These are phyloP conservation scores for Auanema freiburgensis DNA, from an alignment of 2,888 invertebrate genomes.

Conservation along the genomic window DNA sequence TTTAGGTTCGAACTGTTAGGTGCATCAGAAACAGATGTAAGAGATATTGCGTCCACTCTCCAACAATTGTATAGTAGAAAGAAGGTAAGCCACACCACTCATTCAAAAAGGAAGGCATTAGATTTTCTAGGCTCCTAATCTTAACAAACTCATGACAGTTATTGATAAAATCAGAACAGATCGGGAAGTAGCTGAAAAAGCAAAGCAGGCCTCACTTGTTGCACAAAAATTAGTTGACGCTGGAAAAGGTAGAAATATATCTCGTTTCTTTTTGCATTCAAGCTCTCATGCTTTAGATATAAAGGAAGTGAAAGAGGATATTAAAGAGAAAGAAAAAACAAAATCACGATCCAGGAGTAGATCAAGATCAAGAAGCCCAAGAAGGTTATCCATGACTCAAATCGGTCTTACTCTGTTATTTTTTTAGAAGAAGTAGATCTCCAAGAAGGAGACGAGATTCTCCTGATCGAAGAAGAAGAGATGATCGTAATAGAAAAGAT, in stretches of 20 bases:
- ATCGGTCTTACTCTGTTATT: too few relatives aligned
- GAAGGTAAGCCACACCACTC: slow-evolving; percentile 41
- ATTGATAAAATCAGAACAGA: slow-evolving; percentile 29
- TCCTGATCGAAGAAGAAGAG: slow-evolving; percentile 23
- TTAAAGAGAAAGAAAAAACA: too few relatives aligned
- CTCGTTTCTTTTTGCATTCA: slow-evolving; percentile 2
- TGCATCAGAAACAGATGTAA: slow-evolving; percentile 53
- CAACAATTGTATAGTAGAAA: slow-evolving; percentile 47
- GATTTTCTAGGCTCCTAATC: slow-evolving; percentile 28
- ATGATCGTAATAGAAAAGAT: slow-evolving; percentile 15
- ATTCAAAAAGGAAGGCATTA: too few relatives aligned
- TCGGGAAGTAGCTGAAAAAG: slow-evolving; percentile 19
- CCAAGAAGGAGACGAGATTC: slow-evolving; percentile 15
- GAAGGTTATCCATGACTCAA: background rate
- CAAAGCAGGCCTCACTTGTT: slow-evolving; percentile 29
- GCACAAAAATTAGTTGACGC: slow-evolving; percentile 31
- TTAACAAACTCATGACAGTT: slow-evolving; percentile 31
- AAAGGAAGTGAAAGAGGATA: too few relatives aligned
- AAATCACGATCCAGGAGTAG: background rate
- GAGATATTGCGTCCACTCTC: slow-evolving; percentile 48
- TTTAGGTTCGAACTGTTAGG: slow-evolving; percentile 57
- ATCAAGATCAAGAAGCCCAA: background rate
- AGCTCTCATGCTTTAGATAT: too few relatives aligned
- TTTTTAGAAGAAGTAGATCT: slow-evolving; percentile 8
- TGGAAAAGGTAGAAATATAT: background rate